Evolutionary conservation across 2,113 vertebrate species (phyloP).

Genomic region (Macquaria ambigua): DNA sequence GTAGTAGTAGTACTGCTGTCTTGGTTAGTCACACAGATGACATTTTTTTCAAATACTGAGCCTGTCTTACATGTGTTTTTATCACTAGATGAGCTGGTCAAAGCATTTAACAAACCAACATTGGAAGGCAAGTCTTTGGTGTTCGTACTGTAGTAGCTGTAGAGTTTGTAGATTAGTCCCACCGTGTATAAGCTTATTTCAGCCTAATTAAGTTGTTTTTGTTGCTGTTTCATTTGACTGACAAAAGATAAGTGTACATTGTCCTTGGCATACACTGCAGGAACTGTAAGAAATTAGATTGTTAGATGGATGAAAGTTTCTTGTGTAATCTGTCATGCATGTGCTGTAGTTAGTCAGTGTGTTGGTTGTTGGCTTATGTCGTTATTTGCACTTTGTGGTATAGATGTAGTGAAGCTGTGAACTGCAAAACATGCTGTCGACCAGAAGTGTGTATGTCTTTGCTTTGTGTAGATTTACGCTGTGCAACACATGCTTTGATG

Average conservation of each 20-base stretch:
- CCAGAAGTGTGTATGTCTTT: neutral
- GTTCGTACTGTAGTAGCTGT: neutral
- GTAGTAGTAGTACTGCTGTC: neutral
- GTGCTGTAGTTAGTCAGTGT: slow-evolving; percentile 40
- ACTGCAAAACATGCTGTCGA: too few species aligned
- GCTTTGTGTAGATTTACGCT: neutral
- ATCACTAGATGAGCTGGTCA: slow-evolving; percentile 62
- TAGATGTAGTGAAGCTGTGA: slow-evolving; percentile 14
- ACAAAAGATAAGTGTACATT: neutral
- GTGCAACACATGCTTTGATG: neutral
- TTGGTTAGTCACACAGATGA: slow-evolving; percentile 5
- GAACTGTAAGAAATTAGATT: neutral
- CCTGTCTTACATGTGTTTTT: slow-evolving; percentile 44
- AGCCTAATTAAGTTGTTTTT: slow-evolving; percentile 14
- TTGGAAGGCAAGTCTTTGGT: slow-evolving; percentile 78
- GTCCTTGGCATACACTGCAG: neutral
- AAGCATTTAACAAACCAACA: slow-evolving; percentile 42
- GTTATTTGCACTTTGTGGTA: slow-evolving; percentile 2
- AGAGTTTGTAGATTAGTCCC: slow-evolving; percentile 12
- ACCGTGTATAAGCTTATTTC: neutral
- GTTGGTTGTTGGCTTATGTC: neutral
- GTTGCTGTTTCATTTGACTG: slow-evolving; percentile 6
- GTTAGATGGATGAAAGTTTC: neutral
- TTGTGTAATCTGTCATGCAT: neutral
- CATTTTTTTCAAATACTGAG: neutral